Conservation (phyloP, 2,888 invertebrate genomes). For the Lissonota sp. region DNA sequence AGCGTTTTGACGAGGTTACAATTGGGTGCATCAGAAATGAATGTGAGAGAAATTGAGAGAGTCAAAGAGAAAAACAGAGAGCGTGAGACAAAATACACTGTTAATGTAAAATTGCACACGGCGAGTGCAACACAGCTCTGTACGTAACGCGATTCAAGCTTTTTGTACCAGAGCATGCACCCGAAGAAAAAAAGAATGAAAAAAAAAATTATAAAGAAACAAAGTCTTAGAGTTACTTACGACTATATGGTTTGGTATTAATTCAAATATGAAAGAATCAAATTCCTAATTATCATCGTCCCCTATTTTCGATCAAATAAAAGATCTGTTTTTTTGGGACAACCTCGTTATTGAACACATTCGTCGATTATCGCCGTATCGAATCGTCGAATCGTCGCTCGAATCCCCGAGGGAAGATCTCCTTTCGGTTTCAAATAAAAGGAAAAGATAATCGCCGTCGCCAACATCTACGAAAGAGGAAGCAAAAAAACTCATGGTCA, state of each 20-base stretch:
- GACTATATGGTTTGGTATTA: conserved; percentile 78
- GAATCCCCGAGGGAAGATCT: conserved; percentile 6
- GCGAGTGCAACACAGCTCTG: conserved; percentile 75
- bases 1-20: conserved; percentile 41
- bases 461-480: conserved; percentile 16
- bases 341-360: conserved; percentile 45
- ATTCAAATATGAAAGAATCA: conserved; percentile 79
- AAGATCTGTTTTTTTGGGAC: conserved; percentile 82
- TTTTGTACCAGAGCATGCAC: conserved; percentile 62
- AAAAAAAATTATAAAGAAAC: conserved; percentile 54
- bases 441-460: neutral
- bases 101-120: conserved; percentile 78
- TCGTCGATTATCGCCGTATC: conserved; percentile 48
- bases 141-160: conserved; percentile 63
- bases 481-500: conserved; percentile 17
- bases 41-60: conserved; percentile 65
- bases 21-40: conserved; percentile 47
- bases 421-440: conserved; percentile 42
- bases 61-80: conserved; percentile 61
- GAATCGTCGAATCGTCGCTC: conserved; percentile 2
- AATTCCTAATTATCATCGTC: conserved; percentile 80
- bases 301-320: conserved; percentile 81
- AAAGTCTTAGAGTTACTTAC: conserved; percentile 79
- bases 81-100: conserved; percentile 72
- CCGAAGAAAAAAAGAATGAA: conserved; percentile 19